phyloP scores from a whole-genome alignment of 2,797 vertebrate genomes.

The Buceros bicornis region DNA sequence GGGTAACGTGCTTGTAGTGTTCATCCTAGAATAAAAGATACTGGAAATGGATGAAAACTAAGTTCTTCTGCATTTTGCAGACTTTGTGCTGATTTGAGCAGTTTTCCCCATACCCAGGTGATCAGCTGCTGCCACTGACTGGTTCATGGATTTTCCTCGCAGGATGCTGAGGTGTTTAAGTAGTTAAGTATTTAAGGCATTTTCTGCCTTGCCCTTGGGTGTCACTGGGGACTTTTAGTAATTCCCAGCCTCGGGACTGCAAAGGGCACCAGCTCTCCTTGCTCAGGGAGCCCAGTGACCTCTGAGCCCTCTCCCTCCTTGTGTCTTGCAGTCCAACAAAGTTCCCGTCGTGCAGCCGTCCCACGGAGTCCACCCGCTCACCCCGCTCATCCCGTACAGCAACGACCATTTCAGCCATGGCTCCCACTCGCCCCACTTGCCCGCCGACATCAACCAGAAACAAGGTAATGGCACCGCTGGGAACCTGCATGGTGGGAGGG shows the following conservation, averaged over 20 bases:
- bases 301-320: conserved; percentile 9
- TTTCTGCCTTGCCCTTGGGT: neutral
- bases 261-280: neutral
- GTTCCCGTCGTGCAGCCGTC: conserved; percentile 95
- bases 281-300: rapidly evolving
- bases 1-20: neutral
- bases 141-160: neutral
- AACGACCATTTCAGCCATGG: conserved; percentile 95
- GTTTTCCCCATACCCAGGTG: neutral
- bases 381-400: conserved; percentile 93
- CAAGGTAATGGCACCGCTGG: conserved; percentile 83
- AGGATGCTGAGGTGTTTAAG: neutral
- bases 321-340: conserved; percentile 92
- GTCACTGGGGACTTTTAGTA: neutral
- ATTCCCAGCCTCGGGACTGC: neutral
- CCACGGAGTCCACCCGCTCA: conserved; percentile 93
- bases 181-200: neutral
- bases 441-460: conserved; percentile 96
- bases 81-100: neutral
- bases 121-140: neutral
- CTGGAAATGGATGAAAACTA: neutral
- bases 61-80: neutral
- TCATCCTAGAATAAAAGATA: neutral
- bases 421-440: conserved; percentile 89
- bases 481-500: neutral